phyloP scores from a whole-genome alignment of 2,113 vertebrate species.

The human region DNA sequence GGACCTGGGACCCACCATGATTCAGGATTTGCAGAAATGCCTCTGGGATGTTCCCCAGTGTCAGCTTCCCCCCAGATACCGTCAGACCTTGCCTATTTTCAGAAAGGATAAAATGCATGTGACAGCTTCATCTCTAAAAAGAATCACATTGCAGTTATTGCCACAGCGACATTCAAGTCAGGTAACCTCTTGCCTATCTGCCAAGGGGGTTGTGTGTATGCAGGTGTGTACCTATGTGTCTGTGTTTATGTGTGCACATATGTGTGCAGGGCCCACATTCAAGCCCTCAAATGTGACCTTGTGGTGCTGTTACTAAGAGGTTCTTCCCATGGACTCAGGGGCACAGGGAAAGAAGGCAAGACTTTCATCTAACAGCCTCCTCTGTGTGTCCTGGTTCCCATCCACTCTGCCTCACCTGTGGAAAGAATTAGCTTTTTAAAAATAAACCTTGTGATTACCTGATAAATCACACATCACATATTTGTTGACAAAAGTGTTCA shows the following conservation, averaged over 20 bases:
- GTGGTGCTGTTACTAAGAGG: not conserved
- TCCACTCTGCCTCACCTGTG: not conserved
- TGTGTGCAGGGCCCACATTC: not conserved
- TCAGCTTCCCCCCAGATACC: not conserved
- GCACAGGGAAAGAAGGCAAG: no score
- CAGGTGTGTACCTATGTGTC: rapidly evolving
- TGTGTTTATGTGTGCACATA: not conserved
- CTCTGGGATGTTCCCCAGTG: no score
- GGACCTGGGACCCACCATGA: rapidly evolving
- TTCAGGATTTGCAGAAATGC: not conserved
- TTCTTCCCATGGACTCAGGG: not conserved
- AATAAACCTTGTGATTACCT: not conserved
- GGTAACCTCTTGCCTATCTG: not conserved
- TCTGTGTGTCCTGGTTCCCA: not conserved
- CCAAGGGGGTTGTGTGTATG: not conserved
- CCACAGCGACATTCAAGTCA: not conserved
- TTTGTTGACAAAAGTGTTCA: not conserved
- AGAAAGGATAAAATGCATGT: not conserved
- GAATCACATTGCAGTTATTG: not conserved
- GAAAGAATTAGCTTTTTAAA: not conserved
- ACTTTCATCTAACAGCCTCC: not conserved
- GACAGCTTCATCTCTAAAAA: no score
- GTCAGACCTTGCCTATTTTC: not conserved
- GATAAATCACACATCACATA: not conserved
- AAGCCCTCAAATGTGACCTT: no score